Percentiles rank a stretch among this genome's conserved stretches.
Evolutionary conservation across 2,888 invertebrate species (phyloP).

Genomic region (Taphrorychus bicolor): DNA sequence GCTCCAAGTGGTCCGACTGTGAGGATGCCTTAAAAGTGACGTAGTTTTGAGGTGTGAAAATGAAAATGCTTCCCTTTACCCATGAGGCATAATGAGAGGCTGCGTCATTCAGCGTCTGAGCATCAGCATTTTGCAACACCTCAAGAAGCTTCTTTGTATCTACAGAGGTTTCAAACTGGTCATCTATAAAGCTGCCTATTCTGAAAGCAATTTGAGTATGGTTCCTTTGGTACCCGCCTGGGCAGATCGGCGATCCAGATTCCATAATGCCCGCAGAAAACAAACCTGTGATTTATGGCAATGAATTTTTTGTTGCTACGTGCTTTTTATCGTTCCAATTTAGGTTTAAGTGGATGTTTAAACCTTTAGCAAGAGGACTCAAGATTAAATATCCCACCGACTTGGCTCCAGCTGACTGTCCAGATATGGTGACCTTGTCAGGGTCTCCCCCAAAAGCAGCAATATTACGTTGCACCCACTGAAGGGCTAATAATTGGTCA

Average conservation of each 20-base stretch:
- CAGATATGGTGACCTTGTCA: conserved; percentile 24
- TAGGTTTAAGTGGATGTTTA: conserved; percentile 11
- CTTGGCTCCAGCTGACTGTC: conserved; percentile 31
- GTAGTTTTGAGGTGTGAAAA: not conserved
- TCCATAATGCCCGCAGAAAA: conserved; percentile 17
- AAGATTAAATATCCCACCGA: conserved; percentile 32
- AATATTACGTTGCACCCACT: conserved; percentile 31
- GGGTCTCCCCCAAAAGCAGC: conserved; percentile 33
- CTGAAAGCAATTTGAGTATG: conserved; percentile 22
- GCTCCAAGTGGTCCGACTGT: not conserved
- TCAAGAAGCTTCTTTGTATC: conserved; percentile 14
- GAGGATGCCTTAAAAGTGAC: not conserved
- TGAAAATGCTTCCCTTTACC: not conserved
- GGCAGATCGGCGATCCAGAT: conserved; percentile 10
- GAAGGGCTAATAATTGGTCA: conserved; percentile 29
- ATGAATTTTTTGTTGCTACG: not conserved
- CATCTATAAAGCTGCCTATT: conserved; percentile 7
- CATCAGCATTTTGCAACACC: conserved; percentile 11
- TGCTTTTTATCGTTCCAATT: not conserved
- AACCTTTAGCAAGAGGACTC: conserved; percentile 38
- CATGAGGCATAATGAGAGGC: not conserved
- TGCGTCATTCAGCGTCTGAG: conserved; percentile 11
- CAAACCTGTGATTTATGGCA: conserved; percentile 10
- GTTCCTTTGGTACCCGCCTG: conserved; percentile 28
- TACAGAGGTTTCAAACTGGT: conserved; percentile 3